Evolutionary conservation across 1,140 invertebrate species (phyloP).

Genomic region (Muscidifurax raptorellus): DNA sequence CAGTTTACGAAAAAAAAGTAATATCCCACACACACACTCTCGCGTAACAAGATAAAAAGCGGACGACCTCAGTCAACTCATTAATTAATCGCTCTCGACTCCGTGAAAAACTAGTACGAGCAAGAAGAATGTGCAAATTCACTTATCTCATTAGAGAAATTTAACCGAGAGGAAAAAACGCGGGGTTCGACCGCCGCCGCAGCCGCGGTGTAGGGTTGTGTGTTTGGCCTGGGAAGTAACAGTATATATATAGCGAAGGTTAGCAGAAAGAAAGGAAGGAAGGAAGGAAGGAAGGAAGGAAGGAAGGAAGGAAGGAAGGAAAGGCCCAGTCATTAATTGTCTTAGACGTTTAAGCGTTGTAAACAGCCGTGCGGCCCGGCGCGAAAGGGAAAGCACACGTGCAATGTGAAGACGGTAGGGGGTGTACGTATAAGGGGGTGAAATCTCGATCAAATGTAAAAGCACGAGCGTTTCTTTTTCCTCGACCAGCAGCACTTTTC

Average conservation of each 20-base stretch:
- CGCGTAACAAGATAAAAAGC: conserved; percentile 34
- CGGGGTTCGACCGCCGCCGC: not conserved
- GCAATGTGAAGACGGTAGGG: not conserved
- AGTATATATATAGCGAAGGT: not conserved
- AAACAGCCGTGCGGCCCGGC: conserved; percentile 60
- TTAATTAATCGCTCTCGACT: conserved; percentile 41
- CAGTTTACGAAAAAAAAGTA: not conserved
- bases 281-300: conserved; percentile 29
- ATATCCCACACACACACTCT: not conserved
- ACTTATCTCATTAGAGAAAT: conserved; percentile 50
- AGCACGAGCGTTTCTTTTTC: conserved; percentile 56
- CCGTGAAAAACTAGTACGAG: conserved; percentile 30
- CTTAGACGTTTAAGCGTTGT: conserved; percentile 68
- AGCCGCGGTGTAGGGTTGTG: conserved; percentile 15
- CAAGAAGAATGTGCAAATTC: conserved; percentile 50
- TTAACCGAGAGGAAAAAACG: conserved; percentile 41
- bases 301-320: conserved; percentile 42
- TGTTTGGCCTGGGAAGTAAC: conserved; percentile 42
- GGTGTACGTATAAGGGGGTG: conserved; percentile 51
- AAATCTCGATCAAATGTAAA: conserved; percentile 66
- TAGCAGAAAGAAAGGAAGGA: not conserved
- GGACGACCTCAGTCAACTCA: conserved; percentile 34
- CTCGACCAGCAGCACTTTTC: conserved; percentile 9
- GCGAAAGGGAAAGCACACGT: conserved; percentile 68
- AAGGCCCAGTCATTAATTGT: conserved; percentile 64